A percentile compares a stretch with the other conserved stretches of the same genome.
phyloP scores from a whole-genome alignment of 2,797 vertebrate species.

The Brachymystax lenok region DNA sequence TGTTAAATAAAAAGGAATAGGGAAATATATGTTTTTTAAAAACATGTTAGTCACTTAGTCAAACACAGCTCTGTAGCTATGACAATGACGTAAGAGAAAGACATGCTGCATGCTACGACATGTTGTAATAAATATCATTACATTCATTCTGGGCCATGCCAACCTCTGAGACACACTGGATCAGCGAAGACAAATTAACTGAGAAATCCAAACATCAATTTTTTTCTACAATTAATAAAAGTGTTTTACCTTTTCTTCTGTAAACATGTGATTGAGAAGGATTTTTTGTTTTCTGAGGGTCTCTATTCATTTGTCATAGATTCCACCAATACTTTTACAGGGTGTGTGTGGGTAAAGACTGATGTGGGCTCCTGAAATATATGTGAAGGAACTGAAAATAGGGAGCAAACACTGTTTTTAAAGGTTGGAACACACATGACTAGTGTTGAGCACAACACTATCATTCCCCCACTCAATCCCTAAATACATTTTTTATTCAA shows the following conservation, averaged over 20 bases:
- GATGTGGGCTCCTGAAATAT: slow-evolving; percentile 37
- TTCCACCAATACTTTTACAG: slow-evolving; percentile 52
- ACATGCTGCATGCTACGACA: slow-evolving; percentile 59
- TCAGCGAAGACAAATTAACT: slow-evolving; percentile 69
- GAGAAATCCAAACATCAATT: slow-evolving; percentile 64
- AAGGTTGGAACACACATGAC: neutral
- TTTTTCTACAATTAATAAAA: slow-evolving; percentile 26
- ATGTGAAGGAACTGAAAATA: neutral
- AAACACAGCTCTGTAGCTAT: slow-evolving; percentile 54
- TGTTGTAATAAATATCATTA: slow-evolving; percentile 72
- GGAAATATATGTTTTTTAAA: slow-evolving; percentile 26
- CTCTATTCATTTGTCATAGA: slow-evolving; percentile 56
- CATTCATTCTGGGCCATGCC: slow-evolving; percentile 55
- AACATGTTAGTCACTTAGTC: slow-evolving; percentile 45
- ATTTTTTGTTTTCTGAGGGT: slow-evolving; percentile 54
- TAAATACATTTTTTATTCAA: neutral
- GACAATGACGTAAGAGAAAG: slow-evolving; percentile 61
- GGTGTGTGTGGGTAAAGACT: slow-evolving; percentile 9
- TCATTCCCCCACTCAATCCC: neutral
- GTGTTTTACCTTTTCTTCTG: slow-evolving; percentile 45
- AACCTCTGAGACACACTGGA: slow-evolving; percentile 42
- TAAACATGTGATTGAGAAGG: slow-evolving; percentile 43
- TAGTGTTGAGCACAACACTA: neutral
- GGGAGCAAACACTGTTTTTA: neutral
- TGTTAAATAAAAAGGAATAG: neutral